Conservation (phyloP, 2,797 vertebrate species). For the Sebastolobus alascanus region DNA sequence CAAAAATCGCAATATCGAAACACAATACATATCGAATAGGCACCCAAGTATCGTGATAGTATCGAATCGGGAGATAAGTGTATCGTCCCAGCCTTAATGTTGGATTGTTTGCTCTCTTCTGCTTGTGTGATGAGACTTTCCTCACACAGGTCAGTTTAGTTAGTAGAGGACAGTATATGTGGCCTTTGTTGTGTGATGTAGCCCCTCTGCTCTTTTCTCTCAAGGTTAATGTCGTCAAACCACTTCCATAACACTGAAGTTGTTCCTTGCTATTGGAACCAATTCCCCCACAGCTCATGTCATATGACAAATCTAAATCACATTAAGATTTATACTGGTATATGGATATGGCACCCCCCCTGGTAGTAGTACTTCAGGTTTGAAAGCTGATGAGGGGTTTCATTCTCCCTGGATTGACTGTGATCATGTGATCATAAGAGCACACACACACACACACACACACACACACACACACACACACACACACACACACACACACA, state of each 20-base stretch:
- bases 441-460: conserved; percentile 4
- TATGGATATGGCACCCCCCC: background rate
- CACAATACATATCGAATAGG: no score
- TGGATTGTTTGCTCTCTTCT: background rate
- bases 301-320: background rate
- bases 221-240: background rate
- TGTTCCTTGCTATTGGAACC: background rate
- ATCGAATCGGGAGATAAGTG: no score
- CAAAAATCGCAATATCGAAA: no score
- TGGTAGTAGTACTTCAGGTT: background rate
- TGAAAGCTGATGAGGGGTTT: conserved; percentile 6
- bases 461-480: no score
- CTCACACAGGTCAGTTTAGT: background rate
- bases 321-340: background rate
- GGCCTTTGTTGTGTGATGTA: background rate
- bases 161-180: no score
- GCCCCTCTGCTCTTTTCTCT: background rate
- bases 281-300: background rate
- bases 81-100: no score
- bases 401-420: conserved; percentile 20
- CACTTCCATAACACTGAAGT: background rate
- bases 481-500: no score
- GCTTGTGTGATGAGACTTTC: background rate
- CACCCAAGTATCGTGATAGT: no score
- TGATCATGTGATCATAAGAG: conserved; percentile 11